Conservation (phyloP, 2,888 invertebrate genomes). For the Notodonta dromedarius region DNA sequence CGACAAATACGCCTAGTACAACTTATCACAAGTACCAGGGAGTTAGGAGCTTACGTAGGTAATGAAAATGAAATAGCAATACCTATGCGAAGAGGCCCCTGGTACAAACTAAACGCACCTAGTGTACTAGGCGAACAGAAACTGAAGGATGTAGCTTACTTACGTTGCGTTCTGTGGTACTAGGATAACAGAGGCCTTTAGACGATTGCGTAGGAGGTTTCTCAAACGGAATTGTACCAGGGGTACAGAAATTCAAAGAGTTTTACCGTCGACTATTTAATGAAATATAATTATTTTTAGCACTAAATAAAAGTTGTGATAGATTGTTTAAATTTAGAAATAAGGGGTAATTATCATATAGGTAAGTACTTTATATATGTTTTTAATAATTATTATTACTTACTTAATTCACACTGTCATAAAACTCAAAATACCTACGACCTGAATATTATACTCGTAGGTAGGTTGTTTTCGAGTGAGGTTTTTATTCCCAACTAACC, state of each 20-base stretch:
- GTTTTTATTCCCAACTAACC: slow-evolving; percentile 28
- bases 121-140: slow-evolving; percentile 28
- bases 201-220: slow-evolving; percentile 10
- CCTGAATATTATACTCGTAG: too few relatives aligned
- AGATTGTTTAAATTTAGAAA: too few relatives aligned
- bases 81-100: neutral
- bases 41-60: neutral
- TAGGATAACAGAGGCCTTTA: neutral
- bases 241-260: slow-evolving; percentile 12
- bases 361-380: too few relatives aligned
- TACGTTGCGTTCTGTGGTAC: neutral
- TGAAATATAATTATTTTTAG: neutral
- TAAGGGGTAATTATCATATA: too few relatives aligned
- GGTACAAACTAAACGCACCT: slow-evolving; percentile 2
- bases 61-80: neutral
- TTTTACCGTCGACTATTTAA: slow-evolving; percentile 11
- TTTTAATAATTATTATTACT: too few relatives aligned
- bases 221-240: slow-evolving; percentile 17
- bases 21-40: slow-evolving; percentile 3
- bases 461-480: neutral
- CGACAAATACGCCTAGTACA: slow-evolving; percentile 13
- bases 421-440: too few relatives aligned
- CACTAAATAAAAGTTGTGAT: too few relatives aligned
- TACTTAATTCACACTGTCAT: too few relatives aligned
- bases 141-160: slow-evolving; percentile 6